Conservation (phyloP, 1,140 invertebrate genomes). For the Heliothis virescens region DNA sequence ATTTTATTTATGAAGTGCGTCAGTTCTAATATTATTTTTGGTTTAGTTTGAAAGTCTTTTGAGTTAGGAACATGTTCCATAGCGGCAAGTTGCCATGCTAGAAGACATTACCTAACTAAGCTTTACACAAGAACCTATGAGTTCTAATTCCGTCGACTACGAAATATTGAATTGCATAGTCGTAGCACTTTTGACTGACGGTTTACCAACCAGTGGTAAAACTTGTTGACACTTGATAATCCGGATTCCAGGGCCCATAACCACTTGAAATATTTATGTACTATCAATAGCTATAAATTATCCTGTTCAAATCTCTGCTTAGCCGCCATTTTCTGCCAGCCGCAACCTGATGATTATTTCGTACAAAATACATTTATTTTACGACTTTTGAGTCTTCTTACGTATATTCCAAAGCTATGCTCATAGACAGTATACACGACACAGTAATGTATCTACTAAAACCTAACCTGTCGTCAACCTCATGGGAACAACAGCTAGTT, state of each 20-base stretch:
- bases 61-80: background rate
- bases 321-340: slow-evolving; percentile 19
- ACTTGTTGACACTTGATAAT: background rate
- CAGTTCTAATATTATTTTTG: too few relatives aligned
- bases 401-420: slow-evolving; percentile 6
- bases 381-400: slow-evolving; percentile 28
- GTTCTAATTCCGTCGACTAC: slow-evolving; percentile 7
- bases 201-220: background rate
- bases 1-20: too few relatives aligned
- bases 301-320: background rate
- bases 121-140: slow-evolving; percentile 6
- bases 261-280: background rate
- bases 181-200: background rate
- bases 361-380: slow-evolving; percentile 7
- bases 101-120: slow-evolving; percentile 12
- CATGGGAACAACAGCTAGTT: too few relatives aligned
- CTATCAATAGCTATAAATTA: background rate
- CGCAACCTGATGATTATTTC: background rate
- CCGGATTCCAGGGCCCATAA: background rate
- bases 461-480: too few relatives aligned
- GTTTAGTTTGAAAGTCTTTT: too few relatives aligned
- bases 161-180: slow-evolving; percentile 12
- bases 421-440: too few relatives aligned
- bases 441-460: too few relatives aligned
- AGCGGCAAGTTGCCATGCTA: slow-evolving; percentile 11